Evolutionary conservation across 2,888 invertebrate genomes (phyloP).

Genomic region (Meganola albula): DNA sequence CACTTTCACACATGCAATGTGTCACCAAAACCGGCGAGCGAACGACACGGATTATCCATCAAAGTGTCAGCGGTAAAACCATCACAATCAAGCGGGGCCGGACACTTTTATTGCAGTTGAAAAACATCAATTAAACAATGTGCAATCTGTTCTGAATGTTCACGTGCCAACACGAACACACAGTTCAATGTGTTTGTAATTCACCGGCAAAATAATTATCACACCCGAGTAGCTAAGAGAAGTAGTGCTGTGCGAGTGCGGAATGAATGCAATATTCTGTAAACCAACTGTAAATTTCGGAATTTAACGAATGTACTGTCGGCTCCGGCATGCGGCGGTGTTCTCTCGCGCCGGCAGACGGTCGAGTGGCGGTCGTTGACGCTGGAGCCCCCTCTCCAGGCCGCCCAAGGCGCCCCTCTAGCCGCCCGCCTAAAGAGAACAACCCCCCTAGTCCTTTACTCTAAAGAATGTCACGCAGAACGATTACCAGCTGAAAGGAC

Average conservation of each 20-base stretch:
- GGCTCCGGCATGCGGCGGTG: slow-evolving; percentile 50
- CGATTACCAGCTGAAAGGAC: slow-evolving; percentile 28
- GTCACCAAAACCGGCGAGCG: slow-evolving; percentile 47
- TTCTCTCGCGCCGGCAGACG: slow-evolving; percentile 60
- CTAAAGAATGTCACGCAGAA: slow-evolving; percentile 35
- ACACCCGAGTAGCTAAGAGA: slow-evolving; percentile 12
- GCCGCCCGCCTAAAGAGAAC: slow-evolving; percentile 64
- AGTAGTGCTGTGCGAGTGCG: too few relatives aligned
- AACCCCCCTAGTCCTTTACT: slow-evolving; percentile 42
- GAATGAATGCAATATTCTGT: slow-evolving; percentile 14
- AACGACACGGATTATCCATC: slow-evolving; percentile 45
- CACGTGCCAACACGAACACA: slow-evolving; percentile 28
- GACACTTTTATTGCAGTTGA: slow-evolving; percentile 19
- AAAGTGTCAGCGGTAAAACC: slow-evolving; percentile 34
- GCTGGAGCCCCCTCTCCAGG: slow-evolving; percentile 53
- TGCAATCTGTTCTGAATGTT: slow-evolving; percentile 8
- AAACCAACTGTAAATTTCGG: slow-evolving; percentile 31
- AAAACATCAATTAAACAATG: slow-evolving; percentile 19
- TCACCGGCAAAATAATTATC: slow-evolving; percentile 23
- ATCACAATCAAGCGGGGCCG: slow-evolving; percentile 35
- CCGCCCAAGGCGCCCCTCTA: slow-evolving; percentile 56
- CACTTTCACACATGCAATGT: slow-evolving; percentile 50
- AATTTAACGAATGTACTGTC: slow-evolving; percentile 37
- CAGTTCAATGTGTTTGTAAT: slow-evolving; percentile 21
- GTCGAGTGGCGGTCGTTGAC: slow-evolving; percentile 74